These are phyloP conservation scores for Rhyacichthys aspro DNA, from an alignment of 2,797 vertebrate species.

Conservation along the genomic window DNA sequence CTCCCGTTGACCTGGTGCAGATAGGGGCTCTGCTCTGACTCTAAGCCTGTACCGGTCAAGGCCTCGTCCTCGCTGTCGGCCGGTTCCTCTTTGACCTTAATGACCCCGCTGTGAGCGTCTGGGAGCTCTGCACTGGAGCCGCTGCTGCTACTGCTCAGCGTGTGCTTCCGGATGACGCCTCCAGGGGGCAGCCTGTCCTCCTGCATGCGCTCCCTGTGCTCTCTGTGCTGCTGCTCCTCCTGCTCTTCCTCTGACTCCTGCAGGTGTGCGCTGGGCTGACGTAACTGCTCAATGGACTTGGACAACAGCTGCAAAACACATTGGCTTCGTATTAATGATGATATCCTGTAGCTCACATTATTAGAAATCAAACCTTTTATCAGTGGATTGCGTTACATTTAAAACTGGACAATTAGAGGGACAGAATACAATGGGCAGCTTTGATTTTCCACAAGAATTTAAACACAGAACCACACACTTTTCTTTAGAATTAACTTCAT, in stretches of 20 bases:
- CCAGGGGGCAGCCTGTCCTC: conserved; percentile 87
- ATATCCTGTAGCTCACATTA: conserved; percentile 21
- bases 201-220: conserved; percentile 82
- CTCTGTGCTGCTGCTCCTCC: conserved; percentile 67
- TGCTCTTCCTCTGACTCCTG: conserved; percentile 95
- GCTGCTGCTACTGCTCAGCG: conserved; percentile 82
- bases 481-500: conserved; percentile 56
- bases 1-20: conserved; percentile 98
- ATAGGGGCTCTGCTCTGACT: conserved; percentile 90
- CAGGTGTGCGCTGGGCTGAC: conserved; percentile 91
- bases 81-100: conserved; percentile 96
- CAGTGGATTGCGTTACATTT: conserved; percentile 56
- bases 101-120: conserved; percentile 84
- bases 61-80: conserved; percentile 91
- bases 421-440: conserved; percentile 73
- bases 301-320: conserved; percentile 92
- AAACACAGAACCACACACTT: conserved; percentile 68
- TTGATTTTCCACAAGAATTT: conserved; percentile 73
- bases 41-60: conserved; percentile 87
- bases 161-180: conserved; percentile 82
- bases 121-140: conserved; percentile 80
- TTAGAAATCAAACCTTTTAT: conserved; percentile 22
- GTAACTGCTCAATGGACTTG: conserved; percentile 97
- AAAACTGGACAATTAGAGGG: conserved; percentile 69
- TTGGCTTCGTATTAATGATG: conserved; percentile 39